A percentile compares a stretch with the other conserved stretches of the same genome.
phyloP scores from a whole-genome alignment of 2,797 vertebrate genomes.

The Hippoglossus hippoglossus region DNA sequence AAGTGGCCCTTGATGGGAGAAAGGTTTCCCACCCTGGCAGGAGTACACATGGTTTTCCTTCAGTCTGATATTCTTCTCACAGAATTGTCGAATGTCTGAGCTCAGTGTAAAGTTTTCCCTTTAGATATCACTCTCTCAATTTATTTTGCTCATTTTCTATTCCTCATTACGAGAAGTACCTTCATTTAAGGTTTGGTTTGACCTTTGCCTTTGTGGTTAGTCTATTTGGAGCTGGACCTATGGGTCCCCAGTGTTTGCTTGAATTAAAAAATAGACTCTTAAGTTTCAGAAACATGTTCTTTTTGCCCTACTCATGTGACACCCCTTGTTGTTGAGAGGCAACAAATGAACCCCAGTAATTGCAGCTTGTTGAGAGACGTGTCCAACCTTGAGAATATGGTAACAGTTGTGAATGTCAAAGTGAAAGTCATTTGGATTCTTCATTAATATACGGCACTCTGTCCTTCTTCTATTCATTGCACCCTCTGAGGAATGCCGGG shows the following conservation, averaged over 20 bases:
- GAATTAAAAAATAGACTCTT: constrained; percentile 12
- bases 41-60: no score
- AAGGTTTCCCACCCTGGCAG: no score
- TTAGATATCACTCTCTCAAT: constrained; percentile 65
- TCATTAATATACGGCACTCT: constrained; percentile 50
- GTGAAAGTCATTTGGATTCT: constrained; percentile 48
- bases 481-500: constrained; percentile 45
- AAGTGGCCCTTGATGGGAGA: no score
- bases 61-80: background rate
- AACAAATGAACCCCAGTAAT: constrained; percentile 47
- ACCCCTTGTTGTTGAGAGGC: constrained; percentile 2
- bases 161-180: background rate
- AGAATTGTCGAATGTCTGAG: background rate
- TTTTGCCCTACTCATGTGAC: constrained; percentile 29
- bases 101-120: constrained; percentile 29
- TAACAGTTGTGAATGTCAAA: constrained; percentile 51
- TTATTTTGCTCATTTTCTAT: constrained; percentile 7
- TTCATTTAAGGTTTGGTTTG: constrained; percentile 17
- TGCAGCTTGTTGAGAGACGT: constrained; percentile 57
- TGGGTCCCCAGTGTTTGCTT: constrained; percentile 6
- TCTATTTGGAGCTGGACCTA: constrained; percentile 3
- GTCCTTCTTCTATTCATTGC: constrained; percentile 37
- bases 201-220: constrained; percentile 25
- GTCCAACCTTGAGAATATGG: constrained; percentile 52
- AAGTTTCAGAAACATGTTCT: constrained; percentile 31